Conservation (phyloP, 2,113 vertebrate species). For the Macrotus californicus region DNA sequence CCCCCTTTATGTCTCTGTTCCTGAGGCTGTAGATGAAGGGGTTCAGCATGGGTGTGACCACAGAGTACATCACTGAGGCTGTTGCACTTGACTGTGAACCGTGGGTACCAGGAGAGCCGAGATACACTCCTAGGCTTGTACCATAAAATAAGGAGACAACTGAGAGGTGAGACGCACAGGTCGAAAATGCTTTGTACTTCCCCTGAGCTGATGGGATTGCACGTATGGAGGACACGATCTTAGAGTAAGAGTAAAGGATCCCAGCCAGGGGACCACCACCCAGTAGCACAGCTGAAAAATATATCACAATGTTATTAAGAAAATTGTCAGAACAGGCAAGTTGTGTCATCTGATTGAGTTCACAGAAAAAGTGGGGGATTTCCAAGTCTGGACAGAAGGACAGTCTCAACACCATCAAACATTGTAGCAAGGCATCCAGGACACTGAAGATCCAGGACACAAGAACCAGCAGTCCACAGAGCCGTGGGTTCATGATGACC, state of each 20-base stretch:
- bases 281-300: background rate
- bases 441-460: background rate
- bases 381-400: background rate
- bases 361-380: conserved; percentile 25
- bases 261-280: background rate
- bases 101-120: background rate
- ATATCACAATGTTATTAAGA: background rate
- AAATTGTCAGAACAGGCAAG: conserved; percentile 3
- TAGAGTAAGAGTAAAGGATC: conserved; percentile 7
- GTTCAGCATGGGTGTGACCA: conserved; percentile 33
- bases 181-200: background rate
- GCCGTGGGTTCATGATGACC: background rate
- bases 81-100: background rate
- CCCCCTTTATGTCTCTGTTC: conserved; percentile 31
- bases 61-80: background rate
- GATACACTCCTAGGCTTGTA: background rate
- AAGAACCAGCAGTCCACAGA: background rate
- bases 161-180: background rate
- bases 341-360: background rate
- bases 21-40: conserved; percentile 30
- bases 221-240: background rate
- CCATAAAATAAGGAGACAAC: background rate
- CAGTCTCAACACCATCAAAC: background rate
- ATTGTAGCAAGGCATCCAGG: conserved; percentile 34
- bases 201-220: background rate